phyloP scores from a whole-genome alignment of 2,113 vertebrate species.

The Entomyzon cyanotis region DNA sequence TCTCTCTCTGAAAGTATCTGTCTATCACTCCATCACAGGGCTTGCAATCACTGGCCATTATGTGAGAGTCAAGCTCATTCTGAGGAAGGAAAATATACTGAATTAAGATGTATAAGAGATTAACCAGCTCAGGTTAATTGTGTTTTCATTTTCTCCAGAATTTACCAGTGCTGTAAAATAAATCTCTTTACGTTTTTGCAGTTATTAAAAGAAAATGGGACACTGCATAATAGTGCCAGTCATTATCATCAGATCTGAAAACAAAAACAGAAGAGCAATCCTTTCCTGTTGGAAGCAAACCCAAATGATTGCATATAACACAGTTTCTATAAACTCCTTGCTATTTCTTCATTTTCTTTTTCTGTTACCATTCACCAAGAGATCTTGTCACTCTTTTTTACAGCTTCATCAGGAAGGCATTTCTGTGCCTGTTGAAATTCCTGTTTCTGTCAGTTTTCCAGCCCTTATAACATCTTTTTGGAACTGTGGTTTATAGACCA shows the following conservation, averaged over 20 bases:
- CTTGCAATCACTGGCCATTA: neutral
- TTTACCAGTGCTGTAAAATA: neutral
- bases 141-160: conserved; percentile 35
- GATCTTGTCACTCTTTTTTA: neutral
- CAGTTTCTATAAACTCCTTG: neutral
- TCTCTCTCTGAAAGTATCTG: neutral
- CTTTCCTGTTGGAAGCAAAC: neutral
- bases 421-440: neutral
- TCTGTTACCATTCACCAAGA: neutral
- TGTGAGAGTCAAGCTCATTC: neutral
- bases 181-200: neutral
- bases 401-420: neutral
- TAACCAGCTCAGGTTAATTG: conserved; percentile 51
- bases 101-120: conserved; percentile 49
- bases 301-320: neutral
- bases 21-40: conserved; percentile 13
- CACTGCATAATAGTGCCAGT: neutral
- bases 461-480: neutral
- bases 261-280: neutral
- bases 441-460: neutral
- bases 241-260: neutral
- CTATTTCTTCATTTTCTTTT: neutral
- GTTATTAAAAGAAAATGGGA: neutral
- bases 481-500: neutral
- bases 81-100: neutral